These are phyloP conservation scores for Steinernema khuongi DNA, from an alignment of 1,140 invertebrate genomes.

Conservation along the genomic window DNA sequence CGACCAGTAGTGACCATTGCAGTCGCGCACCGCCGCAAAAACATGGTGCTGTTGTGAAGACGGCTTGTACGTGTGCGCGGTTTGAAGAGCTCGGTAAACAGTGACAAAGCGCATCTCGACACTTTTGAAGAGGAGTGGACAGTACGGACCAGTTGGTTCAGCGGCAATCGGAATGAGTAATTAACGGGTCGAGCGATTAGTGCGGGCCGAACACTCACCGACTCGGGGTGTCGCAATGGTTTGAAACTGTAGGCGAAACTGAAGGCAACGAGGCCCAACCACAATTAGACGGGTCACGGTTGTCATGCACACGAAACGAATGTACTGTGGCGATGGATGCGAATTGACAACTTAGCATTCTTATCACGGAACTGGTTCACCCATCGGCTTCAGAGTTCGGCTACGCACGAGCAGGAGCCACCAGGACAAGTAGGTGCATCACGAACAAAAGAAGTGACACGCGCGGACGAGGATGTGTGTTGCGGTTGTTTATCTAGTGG, in stretches of 20 bases:
- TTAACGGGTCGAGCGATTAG: not conserved
- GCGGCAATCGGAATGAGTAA: not conserved
- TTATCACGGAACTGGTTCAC: not conserved
- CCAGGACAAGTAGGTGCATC: not conserved
- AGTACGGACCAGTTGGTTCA: not conserved
- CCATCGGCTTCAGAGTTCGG: not conserved
- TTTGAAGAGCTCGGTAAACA: conserved; percentile 4
- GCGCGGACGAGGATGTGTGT: not conserved
- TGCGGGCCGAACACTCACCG: not conserved
- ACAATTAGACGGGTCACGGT: not conserved
- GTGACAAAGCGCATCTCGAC: not conserved
- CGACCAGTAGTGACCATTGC: not conserved
- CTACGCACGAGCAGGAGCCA: not conserved
- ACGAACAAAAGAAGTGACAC: conserved; percentile 4
- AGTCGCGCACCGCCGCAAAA: not conserved
- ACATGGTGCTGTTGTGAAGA: conserved; percentile 9
- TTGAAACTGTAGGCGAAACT: no score
- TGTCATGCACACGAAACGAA: not conserved
- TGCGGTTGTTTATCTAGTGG: conserved; percentile 3
- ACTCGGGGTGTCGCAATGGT: no score
- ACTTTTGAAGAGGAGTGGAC: conserved; percentile 2
- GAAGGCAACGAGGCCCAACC: not conserved
- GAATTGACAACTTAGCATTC: not conserved
- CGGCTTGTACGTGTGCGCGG: not conserved
- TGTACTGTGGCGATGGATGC: not conserved